Base-by-base conservation (phyloP, 2,797 vertebrate species). In the Hipposideros larvatus region DNA sequence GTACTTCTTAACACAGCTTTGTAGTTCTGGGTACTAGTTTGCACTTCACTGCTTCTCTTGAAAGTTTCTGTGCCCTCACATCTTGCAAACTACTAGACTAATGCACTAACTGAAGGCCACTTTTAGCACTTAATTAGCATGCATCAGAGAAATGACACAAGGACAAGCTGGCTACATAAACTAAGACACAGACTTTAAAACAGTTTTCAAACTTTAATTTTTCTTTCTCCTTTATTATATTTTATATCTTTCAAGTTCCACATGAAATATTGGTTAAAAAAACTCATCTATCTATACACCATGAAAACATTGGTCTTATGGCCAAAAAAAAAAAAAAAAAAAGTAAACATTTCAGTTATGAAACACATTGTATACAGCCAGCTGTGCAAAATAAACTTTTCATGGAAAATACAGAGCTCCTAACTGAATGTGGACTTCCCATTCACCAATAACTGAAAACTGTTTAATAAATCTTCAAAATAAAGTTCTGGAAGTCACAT, bases 121-220 rank as follows among this genome's bases (percentile, higher is more conserved):
- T 85, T 94, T 94, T 66, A 97, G 80, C 84, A 94, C 41, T 96
- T 93, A 80, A 92, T 93, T 83, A 95, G 85, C 78, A 92, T 53
- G 73, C 55, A 80, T 59, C 71, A 90, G 93, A 95, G 83, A 97
- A 95, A 66, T 66, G 92, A 96, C 78, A 88, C 63, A 80, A 83
- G 75, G 74, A 82, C 37, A 57, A 90, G 37, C 51, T 59, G 46
- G 68, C 83, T 78, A 51, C 4, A 68, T 19, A 77, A 88, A 83
- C 21, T 15, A 14, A 92, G 79, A 97, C 94, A 79, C 65, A 94
- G 63, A 95, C 31, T 91, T 84, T 63, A 75, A 83, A 87, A 94
- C 19, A 77, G 48, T 70, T 80, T 77, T 82, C 46, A 87, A 77
- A 80, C 8, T 68, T 85, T 3, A 73, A 34, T 88, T 92, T 89